Base-by-base conservation (phyloP, 1,140 invertebrate genomes). In the Drosophila tristis region DNA sequence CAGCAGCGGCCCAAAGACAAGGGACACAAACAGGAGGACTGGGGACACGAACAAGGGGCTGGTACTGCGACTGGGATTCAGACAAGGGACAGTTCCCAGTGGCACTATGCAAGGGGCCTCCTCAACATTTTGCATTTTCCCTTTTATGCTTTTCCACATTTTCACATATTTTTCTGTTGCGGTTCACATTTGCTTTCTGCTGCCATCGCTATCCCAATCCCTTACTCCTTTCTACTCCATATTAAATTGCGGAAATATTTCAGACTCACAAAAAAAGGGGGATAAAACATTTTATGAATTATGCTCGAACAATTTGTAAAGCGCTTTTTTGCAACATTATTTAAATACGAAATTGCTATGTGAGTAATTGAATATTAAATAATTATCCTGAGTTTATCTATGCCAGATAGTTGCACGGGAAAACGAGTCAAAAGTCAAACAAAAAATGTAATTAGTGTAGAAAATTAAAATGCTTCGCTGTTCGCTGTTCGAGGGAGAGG, bases 321-420 rank as follows among this genome's bases (percentile, higher is more conserved):
- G 60, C 57, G 47, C 20, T 54, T 59, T 72, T 58, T 76, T 45
- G 20, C 44, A 57, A 60, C 35, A 35, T 53, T 49, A 84, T 82
- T 71, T 54, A 79, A 72, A 68, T 60, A 74, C 68, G 47, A 67
- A 73, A 80, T 74, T 86, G 57, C 64, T 15, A 35, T 76, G 49
- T 67, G 53, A 66, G 51, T 80, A 86, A 86, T 86, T 86, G 78
- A 86, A 78, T 74, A 86, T 71, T 47, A 60, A 62, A 70, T 66
- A 77, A 80, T 80, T 86, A 86, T 74, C 54, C 72, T 67, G 60
- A 44, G 56, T 48, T 80, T 74, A 61, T 73, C 59, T 49, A 55
- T 50, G 44, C 45, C 7, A 57, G 56, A 39, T 49, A 35, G 35
- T 5, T 45, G 44, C 39, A 5, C 6, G 39, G 42, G 26, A 51